phyloP scores from a whole-genome alignment of 2,113 vertebrate genomes.

The Peucedramus taeniatus region DNA sequence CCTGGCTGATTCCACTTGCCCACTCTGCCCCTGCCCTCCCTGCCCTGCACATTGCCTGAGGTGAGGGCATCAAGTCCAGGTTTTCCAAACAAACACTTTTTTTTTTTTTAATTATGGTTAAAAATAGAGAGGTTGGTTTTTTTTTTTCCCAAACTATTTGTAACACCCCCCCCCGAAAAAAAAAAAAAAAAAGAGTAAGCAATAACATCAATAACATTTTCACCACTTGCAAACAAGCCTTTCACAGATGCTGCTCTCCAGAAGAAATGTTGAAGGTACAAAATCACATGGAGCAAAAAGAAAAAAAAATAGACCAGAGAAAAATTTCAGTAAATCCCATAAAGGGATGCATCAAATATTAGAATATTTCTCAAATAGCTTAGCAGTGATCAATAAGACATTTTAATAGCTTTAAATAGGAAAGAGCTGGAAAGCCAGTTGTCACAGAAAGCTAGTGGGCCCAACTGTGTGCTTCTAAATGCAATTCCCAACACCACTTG shows the following conservation, averaged over 20 bases:
- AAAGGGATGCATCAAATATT: neutral
- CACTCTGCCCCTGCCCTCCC: neutral
- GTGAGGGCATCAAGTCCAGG: neutral
- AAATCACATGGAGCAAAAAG: neutral
- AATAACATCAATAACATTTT: neutral
- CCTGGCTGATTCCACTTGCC: neutral
- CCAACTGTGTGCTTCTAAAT: neutral
- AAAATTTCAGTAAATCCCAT: neutral
- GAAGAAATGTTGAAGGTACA: neutral
- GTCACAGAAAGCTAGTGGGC: neutral
- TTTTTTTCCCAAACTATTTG: accelerated
- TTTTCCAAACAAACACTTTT: neutral
- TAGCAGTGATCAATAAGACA: neutral
- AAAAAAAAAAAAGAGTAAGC: neutral
- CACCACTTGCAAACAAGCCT: neutral
- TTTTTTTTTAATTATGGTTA: no score
- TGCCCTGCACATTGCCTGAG: neutral
- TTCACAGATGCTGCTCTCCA: neutral
- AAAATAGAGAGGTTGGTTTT: neutral
- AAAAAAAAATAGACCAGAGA: neutral
- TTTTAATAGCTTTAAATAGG: neutral
- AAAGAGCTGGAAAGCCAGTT: neutral
- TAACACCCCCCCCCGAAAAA: neutral
- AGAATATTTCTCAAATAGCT: neutral
- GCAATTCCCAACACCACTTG: neutral